Base-by-base conservation (phyloP, 2,797 vertebrate species). In the Sebastes diaconus region DNA sequence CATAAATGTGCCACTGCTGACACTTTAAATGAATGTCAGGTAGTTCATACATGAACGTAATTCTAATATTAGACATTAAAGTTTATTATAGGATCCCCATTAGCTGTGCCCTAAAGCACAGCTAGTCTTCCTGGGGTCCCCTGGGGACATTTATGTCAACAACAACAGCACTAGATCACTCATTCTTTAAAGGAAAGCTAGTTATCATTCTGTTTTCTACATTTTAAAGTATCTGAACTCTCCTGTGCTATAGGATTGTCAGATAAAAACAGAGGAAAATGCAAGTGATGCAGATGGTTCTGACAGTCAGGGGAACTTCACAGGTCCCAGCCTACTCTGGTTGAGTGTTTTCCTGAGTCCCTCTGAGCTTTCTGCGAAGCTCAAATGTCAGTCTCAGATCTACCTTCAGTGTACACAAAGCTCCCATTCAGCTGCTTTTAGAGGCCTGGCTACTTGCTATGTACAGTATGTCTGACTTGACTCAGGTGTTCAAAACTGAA, bases 341-440 rank as follows among this genome's bases (percentile, higher is more conserved):
- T 78, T 81, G 87, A 93, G 88, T 92, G 86, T 90, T 90, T 89
- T 86, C 67, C 76, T 87, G 77, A 89, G 84, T 87, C 82, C 85
- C 81, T 84, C 81, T 86, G 88, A 91, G 90, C 88, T 90, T 87
- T 75, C 73, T 79, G 75, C 46, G 25, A 77, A 83, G 73, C 85
- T 90, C 82, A 88, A 87, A 93, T 93, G 87, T 94, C 90, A 89
- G 82, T 87, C 69, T 90, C 36, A 86, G 84, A 87, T 89, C 77
- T 84, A 89, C 87, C 85, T 90, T 75, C 80, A 72, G 79, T 75
- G 83, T 85, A 84, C 83, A 90, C 79, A 86, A 85, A 85, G 67
- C 75, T 22, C 58, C 64, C 63, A 65, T 88, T 85, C 77, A 80
- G 80, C 82, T 83, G 79, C 85, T 79, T 80, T 77, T 74, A 83